phyloP scores from a whole-genome alignment of 1,140 invertebrate genomes.

The Heterodera schachtii region DNA sequence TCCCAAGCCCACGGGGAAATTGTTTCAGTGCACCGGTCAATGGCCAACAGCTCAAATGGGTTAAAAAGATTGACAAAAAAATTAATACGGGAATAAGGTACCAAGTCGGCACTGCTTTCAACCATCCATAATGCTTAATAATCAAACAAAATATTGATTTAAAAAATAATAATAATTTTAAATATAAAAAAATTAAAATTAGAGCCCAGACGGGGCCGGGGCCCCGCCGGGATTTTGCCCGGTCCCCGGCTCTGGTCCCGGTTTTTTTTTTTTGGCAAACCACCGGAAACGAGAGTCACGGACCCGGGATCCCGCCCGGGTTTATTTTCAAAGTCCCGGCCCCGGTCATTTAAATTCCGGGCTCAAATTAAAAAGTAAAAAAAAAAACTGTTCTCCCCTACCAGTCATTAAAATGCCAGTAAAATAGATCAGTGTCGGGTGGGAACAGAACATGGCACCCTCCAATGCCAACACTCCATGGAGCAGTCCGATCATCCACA shows the following conservation, averaged over 20 bases:
- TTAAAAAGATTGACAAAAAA: background rate
- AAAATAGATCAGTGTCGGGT: slow-evolving; percentile 26
- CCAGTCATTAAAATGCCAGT: background rate
- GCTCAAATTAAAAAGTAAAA: no score
- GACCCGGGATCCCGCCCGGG: no score
- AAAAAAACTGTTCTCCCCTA: no score
- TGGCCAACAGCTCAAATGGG: slow-evolving; percentile 11
- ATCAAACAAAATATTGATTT: background rate
- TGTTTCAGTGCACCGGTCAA: slow-evolving; percentile 20
- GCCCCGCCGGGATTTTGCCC: no score
- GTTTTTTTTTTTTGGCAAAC: no score
- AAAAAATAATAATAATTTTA: background rate
- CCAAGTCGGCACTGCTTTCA: slow-evolving; percentile 19
- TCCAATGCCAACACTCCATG: slow-evolving; percentile 11
- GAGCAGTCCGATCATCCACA: slow-evolving; percentile 25
- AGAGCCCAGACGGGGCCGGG: no score
- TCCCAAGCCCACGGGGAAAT: background rate
- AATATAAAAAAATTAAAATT: background rate
- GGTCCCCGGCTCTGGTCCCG: no score
- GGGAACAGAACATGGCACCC: slow-evolving; percentile 26
- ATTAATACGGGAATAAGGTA: background rate
- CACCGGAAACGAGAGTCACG: no score
- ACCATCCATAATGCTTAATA: slow-evolving; percentile 7
- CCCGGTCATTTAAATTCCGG: no score
- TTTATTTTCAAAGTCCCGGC: no score